Evolutionary conservation across 2,888 invertebrate genomes (phyloP), one percentile per base, ranked within the genome.

Genomic region (Protodeltote pygarga): DNA sequence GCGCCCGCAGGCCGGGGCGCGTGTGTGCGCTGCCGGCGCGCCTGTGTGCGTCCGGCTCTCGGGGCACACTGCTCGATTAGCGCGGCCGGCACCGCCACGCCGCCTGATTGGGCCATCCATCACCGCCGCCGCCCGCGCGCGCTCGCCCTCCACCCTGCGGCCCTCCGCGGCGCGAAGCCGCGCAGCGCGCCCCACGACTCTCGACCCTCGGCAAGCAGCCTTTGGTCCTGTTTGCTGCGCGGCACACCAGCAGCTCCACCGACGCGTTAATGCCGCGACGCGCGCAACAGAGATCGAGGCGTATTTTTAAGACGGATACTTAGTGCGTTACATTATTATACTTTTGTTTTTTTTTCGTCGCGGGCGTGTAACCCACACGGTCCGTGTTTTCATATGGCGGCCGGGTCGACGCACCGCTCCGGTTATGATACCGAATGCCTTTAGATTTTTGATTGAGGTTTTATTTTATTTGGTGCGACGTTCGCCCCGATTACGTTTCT

Each of bases 91-190:
- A 82, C 87, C 86, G 86, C 84, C 88, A 79, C 85, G 89, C 87
- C 86, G 90, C 89, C 89, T 87, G 89, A 90, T 90, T 91, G 87
- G 92, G 91, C 93, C 93, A 93, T 93, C 93, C 92, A 93, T 92
- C 92, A 91, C 83, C 69, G 66, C 71, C 71, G 65, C 74, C 75
- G 72, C 81, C 82, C 81, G 80, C 79, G 80, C 72, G 71, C 77
- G 71, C 75, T 63, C 79, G 73, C 81, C 89, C 85, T 81, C 84
- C 86, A 77, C 84, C 83, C 84, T 71, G 79, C 62, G 73, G 71
- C 83, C 81, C 81, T 75, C 78, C 73, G 71, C 75, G 67, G 71
- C 73, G 71, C 68, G 73, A 73, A 68, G 71, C 67, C 71, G 69
- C 69, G 66, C 71, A 57, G 42, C 66, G 54, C 45, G 59, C 46